Base-by-base conservation (phyloP, 1,140 invertebrate species). In the Drosophila carrolli region DNA sequence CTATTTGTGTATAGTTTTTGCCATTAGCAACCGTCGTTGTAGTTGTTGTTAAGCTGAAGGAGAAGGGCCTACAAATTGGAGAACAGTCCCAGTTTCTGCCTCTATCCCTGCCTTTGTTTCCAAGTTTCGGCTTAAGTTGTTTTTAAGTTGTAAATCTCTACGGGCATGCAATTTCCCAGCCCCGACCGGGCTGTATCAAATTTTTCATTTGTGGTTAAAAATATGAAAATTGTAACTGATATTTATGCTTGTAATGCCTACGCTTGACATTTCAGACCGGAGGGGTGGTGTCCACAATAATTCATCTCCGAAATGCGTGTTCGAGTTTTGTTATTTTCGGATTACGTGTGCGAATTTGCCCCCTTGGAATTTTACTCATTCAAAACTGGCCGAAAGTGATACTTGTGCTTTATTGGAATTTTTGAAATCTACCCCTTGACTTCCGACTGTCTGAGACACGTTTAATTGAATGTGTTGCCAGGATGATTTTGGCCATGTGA, bases 191-290 rank as follows among this genome's bases (percentile, higher is more conserved):
- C 68, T 63, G 71, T 88, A 76, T 82, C 79, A 86, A 79, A 83
- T 79, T 86, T 78, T 76, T 82, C 62, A 66, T 79, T 83, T 86
- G 80, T 73, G 83, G 84, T 63, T 89, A 75, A 66, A 75, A 83
- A 83, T 86, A 86, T 89, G 83, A 89, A 89, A 86, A 83, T 88
- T 80, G 79, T 79, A 88, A 86, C 84, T 89, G 83, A 86, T 86
- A 86, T 86, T 89, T 83, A 83, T 88, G 84, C 83, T 65, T 79
- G 78, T 86, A 88, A 82, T 86, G 75, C 83, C 78, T 60, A 48
- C 75, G 66, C 67, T 89, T 86, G 84, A 88, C 79, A 89, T 83
- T 88, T 79, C 44, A 54, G 74, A 43, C 81, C 65, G 14, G 5
- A 7, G 23, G 63, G 63, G 11, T 46, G 63, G 48, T 71, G 75